These are phyloP conservation scores for Chiloscyllium plagiosum DNA, from an alignment of 2,113 vertebrate genomes.

Conservation along the genomic window DNA sequence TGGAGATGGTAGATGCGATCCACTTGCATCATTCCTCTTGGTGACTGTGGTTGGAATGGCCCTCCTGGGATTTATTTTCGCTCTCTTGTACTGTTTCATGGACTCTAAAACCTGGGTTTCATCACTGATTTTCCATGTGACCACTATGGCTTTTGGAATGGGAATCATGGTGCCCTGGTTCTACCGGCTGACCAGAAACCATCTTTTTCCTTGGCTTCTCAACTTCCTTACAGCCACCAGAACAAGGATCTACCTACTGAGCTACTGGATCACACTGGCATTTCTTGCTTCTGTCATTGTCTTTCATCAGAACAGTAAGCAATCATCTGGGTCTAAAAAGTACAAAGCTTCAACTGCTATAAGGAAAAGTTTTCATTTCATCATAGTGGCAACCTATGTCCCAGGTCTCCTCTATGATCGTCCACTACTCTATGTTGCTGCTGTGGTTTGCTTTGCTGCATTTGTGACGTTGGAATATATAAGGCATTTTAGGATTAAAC, in stretches of 20 bases:
- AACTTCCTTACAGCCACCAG: conserved; percentile 73
- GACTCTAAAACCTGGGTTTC: conserved; percentile 91
- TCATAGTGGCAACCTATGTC: conserved; percentile 81
- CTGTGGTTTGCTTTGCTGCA: conserved; percentile 73
- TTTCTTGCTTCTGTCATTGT: conserved; percentile 69
- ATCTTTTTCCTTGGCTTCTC: conserved; percentile 84
- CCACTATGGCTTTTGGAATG: conserved; percentile 79
- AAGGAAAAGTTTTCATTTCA: conserved; percentile 90
- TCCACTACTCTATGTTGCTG: conserved; percentile 75
- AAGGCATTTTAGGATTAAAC: conserved; percentile 85
- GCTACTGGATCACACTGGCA: conserved; percentile 75
- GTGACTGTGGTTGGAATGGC: conserved; percentile 78
- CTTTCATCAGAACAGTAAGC: conserved; percentile 78
- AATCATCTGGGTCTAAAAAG: conserved; percentile 75
- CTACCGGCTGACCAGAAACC: conserved; percentile 76
- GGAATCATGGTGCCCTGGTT: conserved; percentile 91
- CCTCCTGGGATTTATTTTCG: conserved; percentile 80
- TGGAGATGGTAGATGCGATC: conserved; percentile 69
- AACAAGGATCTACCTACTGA: conserved; percentile 69
- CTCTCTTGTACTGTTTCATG: conserved; percentile 87
- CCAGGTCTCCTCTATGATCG: conserved; percentile 83
- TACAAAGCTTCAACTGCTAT: conserved; percentile 77
- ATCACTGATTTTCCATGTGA: conserved; percentile 87
- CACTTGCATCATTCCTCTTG: conserved; percentile 80
- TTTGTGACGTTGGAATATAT: conserved; percentile 83